Base-by-base conservation (phyloP, 2,888 invertebrate genomes). In the Nemapogon koenigi region DNA sequence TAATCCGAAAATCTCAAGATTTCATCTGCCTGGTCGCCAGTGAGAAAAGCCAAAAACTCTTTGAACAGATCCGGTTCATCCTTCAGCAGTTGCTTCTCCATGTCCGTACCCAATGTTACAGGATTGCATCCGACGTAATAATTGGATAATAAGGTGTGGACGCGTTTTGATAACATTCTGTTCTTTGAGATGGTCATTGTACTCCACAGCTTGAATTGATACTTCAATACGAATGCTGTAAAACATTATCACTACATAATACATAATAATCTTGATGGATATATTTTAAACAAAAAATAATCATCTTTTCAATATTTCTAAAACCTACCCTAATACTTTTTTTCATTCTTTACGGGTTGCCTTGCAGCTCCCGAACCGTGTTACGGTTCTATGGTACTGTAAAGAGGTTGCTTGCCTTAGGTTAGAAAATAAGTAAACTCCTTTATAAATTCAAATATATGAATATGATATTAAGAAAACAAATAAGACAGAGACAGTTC, bases 31-130 rank as follows among this genome's bases (percentile, higher is more conserved):
- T 78, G 78, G 3, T 62, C 61, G 0, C 69, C 50, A 0, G 67
- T 75, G 0, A 78, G 51, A 39, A 73, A 71, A 0, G 57, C 58
- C 0, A 70, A 11, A 41, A 78, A 73, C 19, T 76, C 78, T 7
- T 56, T 60, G 27, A 61, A 67, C 16, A 71, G 22, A 6, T 72
- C 69, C 0, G 59, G 39, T 2, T 67, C 43, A 1, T 63, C 64
- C 0, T 46, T 44, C 0, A 49, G 51, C 3, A 58, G 58, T 0
- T 47, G 38, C 2, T 49, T 47, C 14, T 51, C 52, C 0, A 76
- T 11, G 0, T 52, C 29, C 0, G 42, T 41, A 0, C 59, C 55
- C 1, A 76, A 42, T 0, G 17, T 6, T 2, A 57, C 4, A n/a
- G n/a, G n/a, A n/a, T n/a, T 55, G 0, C 26, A 26, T 2, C 55